A percentile compares a stretch with the other conserved stretches of the same genome.
Conservation (phyloP, 2,113 vertebrate genomes). For the Tinamus guttatus region DNA sequence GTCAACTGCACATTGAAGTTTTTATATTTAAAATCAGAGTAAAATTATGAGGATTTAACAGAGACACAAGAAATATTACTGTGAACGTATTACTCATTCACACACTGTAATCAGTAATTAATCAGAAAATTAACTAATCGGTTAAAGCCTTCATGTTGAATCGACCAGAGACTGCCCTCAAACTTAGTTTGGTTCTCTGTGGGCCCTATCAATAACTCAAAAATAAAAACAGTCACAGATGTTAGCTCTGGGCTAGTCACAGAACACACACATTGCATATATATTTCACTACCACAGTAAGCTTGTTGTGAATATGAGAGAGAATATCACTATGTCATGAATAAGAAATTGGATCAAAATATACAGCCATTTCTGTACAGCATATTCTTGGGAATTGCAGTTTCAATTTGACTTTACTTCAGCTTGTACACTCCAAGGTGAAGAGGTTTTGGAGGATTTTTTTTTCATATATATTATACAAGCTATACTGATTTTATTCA, state of each 20-base stretch:
- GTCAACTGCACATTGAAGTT: not conserved
- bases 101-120: not conserved
- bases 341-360: not conserved
- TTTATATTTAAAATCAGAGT: not conserved
- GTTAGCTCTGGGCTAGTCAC: not conserved
- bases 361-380: not conserved
- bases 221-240: not conserved
- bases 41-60: not conserved
- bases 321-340: not conserved
- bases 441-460: not conserved
- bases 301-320: not conserved
- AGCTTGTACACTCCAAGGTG: not conserved
- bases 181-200: not conserved
- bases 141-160: not conserved
- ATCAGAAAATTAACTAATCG: not conserved
- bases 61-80: not conserved
- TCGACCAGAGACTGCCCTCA: not conserved
- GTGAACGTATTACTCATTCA: not conserved
- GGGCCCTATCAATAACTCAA: not conserved
- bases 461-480: not conserved
- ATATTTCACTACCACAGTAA: not conserved
- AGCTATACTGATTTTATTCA: not conserved
- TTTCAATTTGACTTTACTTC: not conserved
- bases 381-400: accelerated
- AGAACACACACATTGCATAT: not conserved